These are phyloP conservation scores for Lasius fuliginosus DNA, from an alignment of 2,888 invertebrate species.

Conservation along the genomic window DNA sequence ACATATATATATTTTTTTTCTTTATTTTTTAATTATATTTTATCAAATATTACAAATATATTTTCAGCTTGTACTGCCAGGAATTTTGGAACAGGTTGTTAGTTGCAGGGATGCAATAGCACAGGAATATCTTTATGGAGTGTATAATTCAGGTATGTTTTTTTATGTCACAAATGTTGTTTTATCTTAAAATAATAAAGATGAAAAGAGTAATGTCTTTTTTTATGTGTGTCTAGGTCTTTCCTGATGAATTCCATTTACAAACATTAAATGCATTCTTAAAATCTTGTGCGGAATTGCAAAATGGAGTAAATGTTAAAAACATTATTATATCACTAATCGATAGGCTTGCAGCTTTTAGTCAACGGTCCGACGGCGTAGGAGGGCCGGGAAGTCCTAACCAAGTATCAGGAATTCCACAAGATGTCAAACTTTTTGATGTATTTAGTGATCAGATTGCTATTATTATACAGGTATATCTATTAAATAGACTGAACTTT, in stretches of 20 bases:
- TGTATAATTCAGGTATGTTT: constrained; percentile 96
- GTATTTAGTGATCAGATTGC: constrained; percentile 99
- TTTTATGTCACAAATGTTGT: neutral
- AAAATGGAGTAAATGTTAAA: constrained; percentile 98
- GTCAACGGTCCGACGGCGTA: constrained; percentile 91
- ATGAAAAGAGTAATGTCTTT: constrained; percentile 54
- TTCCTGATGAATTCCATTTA: constrained; percentile 99
- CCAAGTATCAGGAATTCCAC: constrained; percentile 90
- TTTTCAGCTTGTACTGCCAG: constrained; percentile 94
- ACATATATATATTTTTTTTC: neutral
- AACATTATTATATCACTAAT: constrained; percentile 99
- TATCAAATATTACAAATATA: constrained; percentile 28
- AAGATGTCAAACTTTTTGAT: constrained; percentile 98
- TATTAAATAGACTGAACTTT: constrained; percentile 2
- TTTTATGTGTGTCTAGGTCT: constrained; percentile 89
- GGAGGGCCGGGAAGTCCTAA: constrained; percentile 87
- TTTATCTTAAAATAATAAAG: constrained; percentile 10
- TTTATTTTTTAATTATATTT: constrained; percentile 29
- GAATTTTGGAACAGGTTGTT: constrained; percentile 99
- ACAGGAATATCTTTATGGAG: constrained; percentile 99
- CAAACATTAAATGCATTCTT: constrained; percentile 98
- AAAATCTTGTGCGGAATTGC: constrained; percentile 98
- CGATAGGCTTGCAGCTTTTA: constrained; percentile 95
- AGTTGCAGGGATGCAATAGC: constrained; percentile 99
- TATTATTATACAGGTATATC: constrained; percentile 95